Conservation (phyloP, 2,113 vertebrate species). For the Rhegmatorhina hoffmannsi region DNA sequence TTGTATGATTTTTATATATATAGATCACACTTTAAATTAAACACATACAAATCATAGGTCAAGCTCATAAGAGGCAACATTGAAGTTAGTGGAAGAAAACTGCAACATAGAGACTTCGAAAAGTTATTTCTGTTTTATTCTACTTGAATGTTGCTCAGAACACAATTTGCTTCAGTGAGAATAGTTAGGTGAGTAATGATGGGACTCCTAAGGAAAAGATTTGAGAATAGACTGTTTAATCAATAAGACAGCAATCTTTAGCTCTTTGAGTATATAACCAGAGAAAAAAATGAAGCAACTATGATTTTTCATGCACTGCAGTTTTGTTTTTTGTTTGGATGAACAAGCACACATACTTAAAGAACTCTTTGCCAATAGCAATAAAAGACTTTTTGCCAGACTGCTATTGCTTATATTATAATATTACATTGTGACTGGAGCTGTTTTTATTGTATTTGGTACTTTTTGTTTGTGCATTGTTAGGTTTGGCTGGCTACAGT, state of each 20-base stretch:
- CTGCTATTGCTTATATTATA: constrained; percentile 6
- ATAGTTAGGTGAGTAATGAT: background rate
- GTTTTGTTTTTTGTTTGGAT: constrained; percentile 30
- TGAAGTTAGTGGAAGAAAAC: constrained; percentile 11
- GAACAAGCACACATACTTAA: background rate
- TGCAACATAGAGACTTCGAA: background rate
- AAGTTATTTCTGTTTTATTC: background rate
- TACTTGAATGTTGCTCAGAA: background rate
- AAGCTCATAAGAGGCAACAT: constrained; percentile 19
- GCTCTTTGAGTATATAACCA: background rate
- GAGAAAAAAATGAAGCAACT: background rate
- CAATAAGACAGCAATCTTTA: background rate
- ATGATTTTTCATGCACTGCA: background rate
- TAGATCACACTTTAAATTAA: constrained; percentile 52
- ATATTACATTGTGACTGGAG: background rate
- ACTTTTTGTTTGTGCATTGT: constrained; percentile 6
- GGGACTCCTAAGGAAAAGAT: background rate
- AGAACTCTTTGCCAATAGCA: constrained; percentile 20
- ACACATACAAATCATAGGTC: constrained; percentile 61
- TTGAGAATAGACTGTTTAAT: background rate
- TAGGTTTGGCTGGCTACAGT: constrained; percentile 11
- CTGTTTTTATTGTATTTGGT: background rate
- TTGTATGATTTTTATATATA: constrained; percentile 1
- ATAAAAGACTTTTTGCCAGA: constrained; percentile 49
- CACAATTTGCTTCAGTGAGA: background rate